Evolutionary conservation across 2,888 invertebrate genomes (phyloP), one percentile per base, ranked within the genome.

Genomic region (Andrena trimmerana): DNA sequence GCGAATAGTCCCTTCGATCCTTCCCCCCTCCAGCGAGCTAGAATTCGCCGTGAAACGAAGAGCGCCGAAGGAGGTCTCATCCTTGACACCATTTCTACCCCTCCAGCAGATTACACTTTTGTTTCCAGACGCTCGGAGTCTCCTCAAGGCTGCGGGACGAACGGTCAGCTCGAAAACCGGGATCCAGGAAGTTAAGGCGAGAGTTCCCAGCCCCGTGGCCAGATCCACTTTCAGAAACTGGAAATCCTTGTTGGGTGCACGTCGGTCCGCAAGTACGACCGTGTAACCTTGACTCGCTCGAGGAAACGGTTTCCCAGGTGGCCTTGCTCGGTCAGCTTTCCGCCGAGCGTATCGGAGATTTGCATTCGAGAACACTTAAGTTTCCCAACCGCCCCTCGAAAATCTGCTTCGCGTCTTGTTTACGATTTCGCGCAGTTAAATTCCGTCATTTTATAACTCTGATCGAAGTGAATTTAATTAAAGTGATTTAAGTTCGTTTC

Each of bases 201-300:
- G 57, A 65, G 68, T 67, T 66, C 66, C 20, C 50, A 24, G 36
- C 10, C 54, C 52, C 36, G 20, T n/a, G 68, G 48, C 24, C 24
- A 48, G 42, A 68, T 62, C 70, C 70, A 65, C 62, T 81, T 78
- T 68, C 78, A 36, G 67, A 78, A 81, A 78, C 81, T 78, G 81
- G 79, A 81, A 72, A 50, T 71, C 60, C 73, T 66, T 73, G 66
- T 59, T 48, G 57, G 48, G 4, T 20, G 70, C 13, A 59, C 59
- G 36, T 81, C 69, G 48, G 74, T 69, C 33, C 33, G 20, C 48
- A 50, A 42, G 59, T 68, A 63, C n/a, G 69, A 72, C 74, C 62
- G 67, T 60, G 52, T 59, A 74, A 83, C 77, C 81, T 82, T 77
- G 81, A 66, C 54, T 67, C 54, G 67, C 52, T 60, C 48, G 69